A percentile compares a stretch with the other conserved stretches of the same genome.
These are phyloP conservation scores for Meloidogyne hapla DNA, from an alignment of 1,140 invertebrate species.

Conservation along the genomic window DNA sequence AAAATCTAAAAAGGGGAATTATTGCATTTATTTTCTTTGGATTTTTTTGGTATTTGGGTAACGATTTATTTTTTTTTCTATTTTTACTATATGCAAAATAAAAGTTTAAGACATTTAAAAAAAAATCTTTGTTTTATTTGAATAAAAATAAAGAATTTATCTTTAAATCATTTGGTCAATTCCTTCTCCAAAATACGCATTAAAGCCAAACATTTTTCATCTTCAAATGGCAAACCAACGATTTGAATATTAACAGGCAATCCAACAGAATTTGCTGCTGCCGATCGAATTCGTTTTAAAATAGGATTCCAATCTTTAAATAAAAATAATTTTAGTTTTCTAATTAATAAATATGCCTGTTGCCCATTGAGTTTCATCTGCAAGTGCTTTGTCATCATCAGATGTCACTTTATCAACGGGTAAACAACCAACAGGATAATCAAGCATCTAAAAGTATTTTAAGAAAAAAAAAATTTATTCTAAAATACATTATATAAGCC, in stretches of 20 bases:
- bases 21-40: too few species aligned
- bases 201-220: conserved; percentile 53
- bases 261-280: conserved; percentile 44
- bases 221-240: conserved; percentile 54
- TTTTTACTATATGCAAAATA: too few species aligned
- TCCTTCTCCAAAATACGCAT: not conserved
- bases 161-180: not conserved
- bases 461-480: not conserved
- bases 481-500: conserved; percentile 41
- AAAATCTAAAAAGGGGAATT: too few species aligned
- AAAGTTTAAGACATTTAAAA: too few species aligned
- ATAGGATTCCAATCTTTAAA: conserved; percentile 49
- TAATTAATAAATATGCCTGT: conserved; percentile 26
- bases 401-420: conserved; percentile 32
- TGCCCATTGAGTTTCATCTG: conserved; percentile 44
- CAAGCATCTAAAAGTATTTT: conserved; percentile 31
- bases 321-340: not conserved
- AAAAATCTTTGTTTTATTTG: too few species aligned
- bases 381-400: conserved; percentile 40
- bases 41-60: too few species aligned
- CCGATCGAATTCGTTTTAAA: conserved; percentile 52
- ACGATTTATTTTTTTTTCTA: too few species aligned
- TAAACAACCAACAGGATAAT: conserved; percentile 49
- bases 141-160: not conserved
- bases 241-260: conserved; percentile 52